These are phyloP conservation scores for Sminthurides bifidus DNA, from an alignment of 1,140 invertebrate genomes.

Conservation along the genomic window DNA sequence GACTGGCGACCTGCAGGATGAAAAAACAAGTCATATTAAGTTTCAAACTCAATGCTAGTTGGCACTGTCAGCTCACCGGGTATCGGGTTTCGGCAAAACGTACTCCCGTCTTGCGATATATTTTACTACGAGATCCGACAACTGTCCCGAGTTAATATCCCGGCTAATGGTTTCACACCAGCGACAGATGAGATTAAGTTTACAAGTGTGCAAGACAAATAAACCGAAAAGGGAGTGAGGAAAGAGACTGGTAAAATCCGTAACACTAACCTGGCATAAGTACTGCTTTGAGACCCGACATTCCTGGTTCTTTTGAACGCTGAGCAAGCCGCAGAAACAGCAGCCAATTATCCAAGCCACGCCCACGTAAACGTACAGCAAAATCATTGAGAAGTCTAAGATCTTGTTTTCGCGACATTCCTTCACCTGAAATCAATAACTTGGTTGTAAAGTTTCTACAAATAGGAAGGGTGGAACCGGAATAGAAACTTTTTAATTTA, in stretches of 20 bases:
- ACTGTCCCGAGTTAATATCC: too few species aligned
- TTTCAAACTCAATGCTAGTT: background rate
- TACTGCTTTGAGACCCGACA: conserved; percentile 76
- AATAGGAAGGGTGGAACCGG: background rate
- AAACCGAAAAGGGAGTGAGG: too few species aligned
- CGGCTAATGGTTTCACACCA: too few species aligned
- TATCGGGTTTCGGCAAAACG: too few species aligned
- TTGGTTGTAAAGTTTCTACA: too few species aligned
- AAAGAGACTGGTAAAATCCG: background rate
- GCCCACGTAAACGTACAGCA: conserved; percentile 66
- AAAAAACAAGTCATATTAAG: background rate
- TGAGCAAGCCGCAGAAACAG: conserved; percentile 63
- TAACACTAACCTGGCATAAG: conserved; percentile 45
- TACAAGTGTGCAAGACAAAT: too few species aligned
- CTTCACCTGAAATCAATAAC: conserved; percentile 9
- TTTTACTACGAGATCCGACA: too few species aligned
- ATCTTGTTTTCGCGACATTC: conserved; percentile 48
- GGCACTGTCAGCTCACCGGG: too few species aligned
- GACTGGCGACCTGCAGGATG: conserved; percentile 35
- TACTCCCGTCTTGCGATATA: too few species aligned
- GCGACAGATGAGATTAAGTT: too few species aligned
- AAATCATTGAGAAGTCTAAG: conserved; percentile 50
- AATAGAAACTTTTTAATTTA: background rate
- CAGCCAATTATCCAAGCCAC: conserved; percentile 71
- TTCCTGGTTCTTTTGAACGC: conserved; percentile 67